phyloP scores from a whole-genome alignment of 2,113 vertebrate species.

The Salvator merianae region DNA sequence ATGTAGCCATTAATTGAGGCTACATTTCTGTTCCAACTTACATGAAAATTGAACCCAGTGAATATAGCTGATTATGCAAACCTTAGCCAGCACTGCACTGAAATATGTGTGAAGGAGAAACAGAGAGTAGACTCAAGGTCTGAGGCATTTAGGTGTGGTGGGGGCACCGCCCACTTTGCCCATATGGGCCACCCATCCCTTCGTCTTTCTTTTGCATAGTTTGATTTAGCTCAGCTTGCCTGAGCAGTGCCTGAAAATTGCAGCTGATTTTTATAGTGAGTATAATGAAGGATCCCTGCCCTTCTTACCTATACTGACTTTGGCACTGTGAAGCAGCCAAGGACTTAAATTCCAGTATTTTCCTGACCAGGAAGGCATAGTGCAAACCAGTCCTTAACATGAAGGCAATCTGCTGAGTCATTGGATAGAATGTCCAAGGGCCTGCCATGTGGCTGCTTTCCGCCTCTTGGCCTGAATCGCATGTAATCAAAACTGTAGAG shows the following conservation, averaged over 20 bases:
- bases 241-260: not conserved
- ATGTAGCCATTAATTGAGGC: no score
- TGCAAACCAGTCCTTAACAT: not conserved
- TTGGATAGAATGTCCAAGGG: not conserved
- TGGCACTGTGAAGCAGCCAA: not conserved
- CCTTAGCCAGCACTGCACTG: no score
- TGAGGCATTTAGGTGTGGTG: no score
- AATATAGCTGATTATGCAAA: no score
- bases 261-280: not conserved
- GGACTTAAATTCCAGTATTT: not conserved
- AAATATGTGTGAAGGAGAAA: no score
- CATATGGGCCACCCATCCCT: not conserved
- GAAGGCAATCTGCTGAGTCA: no score
- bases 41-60: no score
- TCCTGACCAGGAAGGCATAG: not conserved
- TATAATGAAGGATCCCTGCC: not conserved
- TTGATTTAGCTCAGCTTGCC: not conserved
- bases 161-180: not conserved
- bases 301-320: not conserved
- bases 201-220: not conserved
- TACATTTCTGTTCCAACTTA: no score
- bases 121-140: no score
- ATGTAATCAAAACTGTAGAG: not conserved
- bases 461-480: not conserved
- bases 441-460: not conserved